phyloP scores from a whole-genome alignment of 35 echinoderm and acorn worm genomes.

The Apostichopus californicus region DNA sequence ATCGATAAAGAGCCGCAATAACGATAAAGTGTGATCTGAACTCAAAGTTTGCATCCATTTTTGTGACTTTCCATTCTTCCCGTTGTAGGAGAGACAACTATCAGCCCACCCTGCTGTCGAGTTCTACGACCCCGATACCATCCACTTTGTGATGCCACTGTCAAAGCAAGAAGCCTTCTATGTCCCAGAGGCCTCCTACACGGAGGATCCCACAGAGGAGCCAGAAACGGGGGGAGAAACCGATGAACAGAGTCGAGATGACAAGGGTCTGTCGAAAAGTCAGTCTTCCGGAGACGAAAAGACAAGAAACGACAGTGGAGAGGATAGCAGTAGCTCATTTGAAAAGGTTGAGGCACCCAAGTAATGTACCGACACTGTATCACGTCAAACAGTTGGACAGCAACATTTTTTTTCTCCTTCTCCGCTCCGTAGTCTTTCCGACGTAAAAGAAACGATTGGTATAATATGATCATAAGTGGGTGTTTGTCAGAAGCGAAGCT shows the following conservation, averaged over 20 bases:
- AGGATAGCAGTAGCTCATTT: conserved; percentile 76
- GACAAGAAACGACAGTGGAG: conserved; percentile 38
- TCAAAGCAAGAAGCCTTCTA: conserved; percentile 80
- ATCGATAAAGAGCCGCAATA: too few species aligned
- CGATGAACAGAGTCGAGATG: not conserved
- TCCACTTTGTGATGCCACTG: conserved; percentile 76
- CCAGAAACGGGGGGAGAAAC: not conserved
- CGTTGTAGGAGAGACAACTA: conserved; percentile 64
- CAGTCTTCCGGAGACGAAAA: not conserved
- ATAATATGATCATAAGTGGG: too few species aligned
- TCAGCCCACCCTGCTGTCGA: conserved; percentile 79
- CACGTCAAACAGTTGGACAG: not conserved
- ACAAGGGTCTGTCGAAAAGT: not conserved
- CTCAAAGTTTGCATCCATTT: too few species aligned
- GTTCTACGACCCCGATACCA: conserved; percentile 64
- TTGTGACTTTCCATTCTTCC: too few species aligned
- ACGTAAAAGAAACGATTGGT: not conserved
- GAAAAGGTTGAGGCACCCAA: conserved; percentile 74
- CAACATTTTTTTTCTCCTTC: not conserved
- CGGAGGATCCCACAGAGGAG: not conserved
- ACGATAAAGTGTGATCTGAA: too few species aligned
- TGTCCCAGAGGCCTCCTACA: conserved; percentile 68
- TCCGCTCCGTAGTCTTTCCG: not conserved
- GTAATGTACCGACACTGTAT: not conserved
- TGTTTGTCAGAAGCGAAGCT: too few species aligned